Conservation (phyloP, 2,888 invertebrate species). For the Mayetiola destructor region DNA sequence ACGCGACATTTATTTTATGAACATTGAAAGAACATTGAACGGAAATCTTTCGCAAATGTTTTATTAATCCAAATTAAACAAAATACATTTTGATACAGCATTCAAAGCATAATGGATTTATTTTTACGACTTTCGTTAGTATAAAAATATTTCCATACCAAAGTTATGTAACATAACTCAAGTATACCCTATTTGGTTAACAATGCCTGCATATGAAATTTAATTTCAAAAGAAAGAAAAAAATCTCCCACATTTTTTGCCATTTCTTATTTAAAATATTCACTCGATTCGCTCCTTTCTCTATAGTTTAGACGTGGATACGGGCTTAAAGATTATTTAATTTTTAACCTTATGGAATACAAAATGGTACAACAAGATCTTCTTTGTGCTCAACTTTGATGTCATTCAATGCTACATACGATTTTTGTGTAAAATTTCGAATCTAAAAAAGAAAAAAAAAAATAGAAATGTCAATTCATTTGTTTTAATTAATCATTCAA, state of each 20-base stretch:
- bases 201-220: too few species aligned
- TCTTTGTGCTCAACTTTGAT: constrained; percentile 80
- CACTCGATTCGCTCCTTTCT: background rate
- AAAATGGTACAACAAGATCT: constrained; percentile 78
- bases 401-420: constrained; percentile 55
- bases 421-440: constrained; percentile 50
- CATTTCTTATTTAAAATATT: background rate
- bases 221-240: background rate
- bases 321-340: background rate
- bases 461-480: constrained; percentile 22
- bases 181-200: too few species aligned
- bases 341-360: constrained; percentile 48
- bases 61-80: too few species aligned
- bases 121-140: too few species aligned
- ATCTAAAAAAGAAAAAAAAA: constrained; percentile 45
- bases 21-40: too few species aligned
- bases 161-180: too few species aligned
- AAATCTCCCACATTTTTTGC: background rate
- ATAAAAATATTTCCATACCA: too few species aligned
- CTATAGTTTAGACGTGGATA: background rate
- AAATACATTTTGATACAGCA: too few species aligned
- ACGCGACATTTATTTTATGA: too few species aligned
- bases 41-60: too few species aligned
- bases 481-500: background rate
- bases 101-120: too few species aligned